These are phyloP conservation scores for Cepphus grylle DNA, from an alignment of 2,113 vertebrate genomes.

Conservation along the genomic window DNA sequence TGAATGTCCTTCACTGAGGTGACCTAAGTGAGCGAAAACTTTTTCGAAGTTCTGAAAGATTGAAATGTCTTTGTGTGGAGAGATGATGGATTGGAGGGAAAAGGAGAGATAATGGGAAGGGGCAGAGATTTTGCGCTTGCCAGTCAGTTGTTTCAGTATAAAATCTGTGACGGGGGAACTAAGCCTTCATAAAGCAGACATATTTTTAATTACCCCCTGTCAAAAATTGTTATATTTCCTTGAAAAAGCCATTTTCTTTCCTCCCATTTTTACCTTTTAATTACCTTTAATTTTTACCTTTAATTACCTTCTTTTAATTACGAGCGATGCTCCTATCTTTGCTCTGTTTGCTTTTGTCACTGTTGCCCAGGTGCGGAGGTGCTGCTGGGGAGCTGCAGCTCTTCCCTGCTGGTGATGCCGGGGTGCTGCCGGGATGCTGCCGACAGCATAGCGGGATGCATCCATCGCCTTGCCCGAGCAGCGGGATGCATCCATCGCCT, in stretches of 20 bases:
- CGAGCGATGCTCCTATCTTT: not conserved
- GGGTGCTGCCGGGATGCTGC: not conserved
- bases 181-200: not conserved
- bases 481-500: not conserved
- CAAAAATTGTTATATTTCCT: not conserved
- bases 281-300: too few species aligned
- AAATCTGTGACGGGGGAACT: not conserved
- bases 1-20: not conserved
- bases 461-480: not conserved
- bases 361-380: not conserved
- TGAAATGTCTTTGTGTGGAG: not conserved
- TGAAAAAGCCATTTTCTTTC: not conserved
- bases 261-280: not conserved
- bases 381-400: not conserved
- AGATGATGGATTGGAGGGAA: not conserved
- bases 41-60: not conserved
- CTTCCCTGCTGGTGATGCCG: not conserved
- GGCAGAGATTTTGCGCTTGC: not conserved
- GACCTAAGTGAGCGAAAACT: not conserved
- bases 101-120: not conserved
- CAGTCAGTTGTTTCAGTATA: not conserved
- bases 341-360: not conserved
- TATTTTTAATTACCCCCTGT: not conserved
- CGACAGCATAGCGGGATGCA: not conserved
- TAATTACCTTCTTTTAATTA: not conserved